Evolutionary conservation across 1,140 invertebrate genomes (phyloP).

Genomic region (Penaeus chinensis): DNA sequence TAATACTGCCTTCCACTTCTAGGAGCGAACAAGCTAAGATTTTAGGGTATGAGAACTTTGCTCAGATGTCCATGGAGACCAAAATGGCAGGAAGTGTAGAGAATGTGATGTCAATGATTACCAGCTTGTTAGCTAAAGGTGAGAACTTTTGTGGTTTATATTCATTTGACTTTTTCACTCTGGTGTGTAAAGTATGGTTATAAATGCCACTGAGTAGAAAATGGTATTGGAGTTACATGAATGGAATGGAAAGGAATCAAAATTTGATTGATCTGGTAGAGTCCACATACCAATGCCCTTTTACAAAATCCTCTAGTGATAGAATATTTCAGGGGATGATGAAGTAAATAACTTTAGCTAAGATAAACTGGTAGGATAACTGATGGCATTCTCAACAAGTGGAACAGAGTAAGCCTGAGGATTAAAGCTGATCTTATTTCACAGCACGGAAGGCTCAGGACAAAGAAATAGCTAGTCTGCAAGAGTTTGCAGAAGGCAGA

Average conservation of each 20-base stretch:
- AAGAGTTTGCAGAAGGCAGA: constrained; percentile 80
- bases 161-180: background rate
- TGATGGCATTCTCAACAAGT: no score
- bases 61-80: constrained; percentile 90
- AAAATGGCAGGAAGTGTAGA: constrained; percentile 91
- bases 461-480: constrained; percentile 79
- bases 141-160: constrained; percentile 67
- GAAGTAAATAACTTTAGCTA: no score
- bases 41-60: constrained; percentile 83
- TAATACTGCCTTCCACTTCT: constrained; percentile 63
- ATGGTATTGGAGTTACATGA: no score
- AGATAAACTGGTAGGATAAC: no score
- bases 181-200: no score
- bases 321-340: no score
- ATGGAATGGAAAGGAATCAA: no score
- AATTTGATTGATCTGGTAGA: no score
- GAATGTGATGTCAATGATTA: constrained; percentile 80
- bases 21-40: constrained; percentile 79
- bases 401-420: background rate
- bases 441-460: constrained; percentile 78
- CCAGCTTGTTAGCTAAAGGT: constrained; percentile 72
- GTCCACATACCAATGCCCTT: no score
- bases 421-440: constrained; percentile 62
- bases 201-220: no score
- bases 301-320: no score